These are phyloP conservation scores for Peromyscus eremicus DNA, from an alignment of 2,797 vertebrate species.

Conservation along the genomic window DNA sequence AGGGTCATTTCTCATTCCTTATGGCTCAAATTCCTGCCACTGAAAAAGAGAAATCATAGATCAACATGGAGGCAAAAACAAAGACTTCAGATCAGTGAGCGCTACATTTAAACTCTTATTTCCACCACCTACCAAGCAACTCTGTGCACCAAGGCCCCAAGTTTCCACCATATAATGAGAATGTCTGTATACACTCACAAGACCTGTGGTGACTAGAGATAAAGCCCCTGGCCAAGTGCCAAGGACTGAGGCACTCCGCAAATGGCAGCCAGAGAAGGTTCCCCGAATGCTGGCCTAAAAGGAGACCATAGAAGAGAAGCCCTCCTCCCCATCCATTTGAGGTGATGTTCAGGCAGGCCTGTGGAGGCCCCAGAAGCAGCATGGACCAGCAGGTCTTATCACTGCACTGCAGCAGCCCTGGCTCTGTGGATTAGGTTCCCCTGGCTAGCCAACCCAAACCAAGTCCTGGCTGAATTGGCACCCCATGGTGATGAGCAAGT, in stretches of 20 bases:
- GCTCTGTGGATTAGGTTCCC: constrained; percentile 20
- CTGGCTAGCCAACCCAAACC: constrained; percentile 53
- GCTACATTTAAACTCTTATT: neutral
- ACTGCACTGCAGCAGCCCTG: neutral
- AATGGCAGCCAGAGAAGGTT: neutral
- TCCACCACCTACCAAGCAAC: neutral
- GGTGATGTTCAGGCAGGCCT: neutral
- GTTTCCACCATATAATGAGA: neutral
- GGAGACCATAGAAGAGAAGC: neutral
- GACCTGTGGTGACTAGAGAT: neutral
- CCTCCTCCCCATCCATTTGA: neutral
- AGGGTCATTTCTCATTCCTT: neutral
- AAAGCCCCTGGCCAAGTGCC: neutral
- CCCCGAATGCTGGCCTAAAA: neutral
- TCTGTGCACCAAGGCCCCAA: neutral
- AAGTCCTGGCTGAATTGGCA: neutral
- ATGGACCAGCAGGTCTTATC: neutral
- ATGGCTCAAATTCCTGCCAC: neutral
- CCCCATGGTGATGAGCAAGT: neutral
- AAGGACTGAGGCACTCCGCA: neutral
- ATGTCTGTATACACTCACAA: neutral
- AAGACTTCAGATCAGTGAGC: constrained; percentile 30
- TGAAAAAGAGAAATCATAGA: constrained; percentile 14
- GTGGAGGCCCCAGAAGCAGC: neutral
- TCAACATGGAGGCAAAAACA: neutral